Conservation (phyloP, 2,797 vertebrate species). For the Paratrypauchen microcephalus region DNA sequence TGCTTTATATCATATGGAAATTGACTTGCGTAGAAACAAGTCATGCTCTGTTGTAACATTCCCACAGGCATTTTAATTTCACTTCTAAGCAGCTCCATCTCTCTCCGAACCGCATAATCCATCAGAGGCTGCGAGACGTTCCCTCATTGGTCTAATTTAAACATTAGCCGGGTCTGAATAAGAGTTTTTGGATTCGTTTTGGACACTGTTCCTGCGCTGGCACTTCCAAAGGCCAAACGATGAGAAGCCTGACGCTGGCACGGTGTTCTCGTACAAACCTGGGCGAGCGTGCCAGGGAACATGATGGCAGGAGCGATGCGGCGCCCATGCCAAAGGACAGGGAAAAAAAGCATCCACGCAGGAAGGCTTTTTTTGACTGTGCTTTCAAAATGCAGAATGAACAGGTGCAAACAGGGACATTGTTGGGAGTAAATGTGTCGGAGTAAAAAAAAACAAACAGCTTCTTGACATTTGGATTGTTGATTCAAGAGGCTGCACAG, state of each 20-base stretch:
- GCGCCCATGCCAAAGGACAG: conserved; percentile 38
- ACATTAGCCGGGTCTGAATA: conserved; percentile 19
- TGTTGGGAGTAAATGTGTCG: conserved; percentile 34
- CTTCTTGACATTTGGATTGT: too few species aligned
- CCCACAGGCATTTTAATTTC: background rate
- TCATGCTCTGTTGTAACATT: background rate
- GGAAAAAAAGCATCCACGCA: conserved; percentile 47
- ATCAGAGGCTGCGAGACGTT: conserved; percentile 27
- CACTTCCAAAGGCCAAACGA: conserved; percentile 37
- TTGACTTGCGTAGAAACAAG: background rate
- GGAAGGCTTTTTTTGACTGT: conserved; percentile 31
- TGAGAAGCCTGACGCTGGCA: conserved; percentile 48
- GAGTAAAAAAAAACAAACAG: conserved; percentile 8
- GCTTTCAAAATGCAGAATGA: conserved; percentile 47
- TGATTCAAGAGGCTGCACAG: too few species aligned
- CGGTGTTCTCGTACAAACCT: conserved; percentile 33
- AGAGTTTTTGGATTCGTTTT: conserved; percentile 28
- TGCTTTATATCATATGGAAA: background rate
- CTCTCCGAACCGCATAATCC: conserved; percentile 8
- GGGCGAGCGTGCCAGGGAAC: conserved; percentile 45
- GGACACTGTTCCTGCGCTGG: conserved; percentile 36
- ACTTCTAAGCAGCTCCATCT: background rate
- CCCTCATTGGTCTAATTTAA: conserved; percentile 37
- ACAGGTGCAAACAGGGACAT: conserved; percentile 42
- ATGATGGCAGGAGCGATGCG: conserved; percentile 50